Conservation (phyloP, 1,140 invertebrate genomes). For the Gerris buenoi region DNA sequence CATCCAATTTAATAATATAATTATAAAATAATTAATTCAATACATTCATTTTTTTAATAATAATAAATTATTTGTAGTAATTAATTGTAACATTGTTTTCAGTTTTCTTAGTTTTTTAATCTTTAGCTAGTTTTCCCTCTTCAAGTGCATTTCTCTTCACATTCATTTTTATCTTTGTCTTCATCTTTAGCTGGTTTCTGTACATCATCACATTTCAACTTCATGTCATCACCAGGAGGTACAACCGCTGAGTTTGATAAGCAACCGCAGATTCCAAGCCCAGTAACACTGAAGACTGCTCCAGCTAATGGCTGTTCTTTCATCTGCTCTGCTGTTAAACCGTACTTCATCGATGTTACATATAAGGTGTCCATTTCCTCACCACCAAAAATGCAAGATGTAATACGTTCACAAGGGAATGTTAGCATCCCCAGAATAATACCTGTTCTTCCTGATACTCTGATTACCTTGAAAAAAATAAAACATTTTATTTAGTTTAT, state of each 20-base stretch:
- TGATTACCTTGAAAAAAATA: slow-evolving; percentile 27
- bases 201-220: too few relatives aligned
- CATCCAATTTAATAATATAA: too few relatives aligned
- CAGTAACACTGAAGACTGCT: slow-evolving; percentile 50
- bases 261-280: slow-evolving; percentile 42
- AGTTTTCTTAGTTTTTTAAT: too few relatives aligned
- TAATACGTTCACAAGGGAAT: slow-evolving; percentile 32
- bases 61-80: too few relatives aligned
- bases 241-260: neutral
- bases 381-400: slow-evolving; percentile 45
- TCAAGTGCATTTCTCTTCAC: too few relatives aligned
- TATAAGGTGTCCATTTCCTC: slow-evolving; percentile 35
- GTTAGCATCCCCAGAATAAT: slow-evolving; percentile 27
- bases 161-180: too few relatives aligned
- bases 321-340: slow-evolving; percentile 35
- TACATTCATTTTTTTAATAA: too few relatives aligned
- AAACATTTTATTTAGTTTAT: slow-evolving; percentile 17
- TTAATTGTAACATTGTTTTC: too few relatives aligned
- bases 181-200: too few relatives aligned
- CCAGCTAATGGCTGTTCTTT: slow-evolving; percentile 45
- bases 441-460: slow-evolving; percentile 27
- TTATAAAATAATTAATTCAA: too few relatives aligned
- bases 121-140: too few relatives aligned
- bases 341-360: slow-evolving; percentile 33
- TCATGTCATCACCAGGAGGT: too few relatives aligned